These are phyloP conservation scores for Ips nitidus DNA, from an alignment of 1,140 invertebrate species.

Conservation along the genomic window DNA sequence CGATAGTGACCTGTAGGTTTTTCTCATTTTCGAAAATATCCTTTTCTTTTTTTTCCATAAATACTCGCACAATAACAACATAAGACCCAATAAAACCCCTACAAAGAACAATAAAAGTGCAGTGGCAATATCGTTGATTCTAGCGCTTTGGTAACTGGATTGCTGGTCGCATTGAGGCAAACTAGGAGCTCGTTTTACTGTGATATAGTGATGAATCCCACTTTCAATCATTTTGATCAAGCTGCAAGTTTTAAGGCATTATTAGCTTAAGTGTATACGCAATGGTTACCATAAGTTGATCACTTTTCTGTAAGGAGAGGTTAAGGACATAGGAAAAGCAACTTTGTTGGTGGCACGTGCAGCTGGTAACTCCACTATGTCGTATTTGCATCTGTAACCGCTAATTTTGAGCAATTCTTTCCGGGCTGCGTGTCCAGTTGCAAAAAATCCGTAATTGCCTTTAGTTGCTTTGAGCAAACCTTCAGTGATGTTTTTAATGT, in stretches of 20 bases:
- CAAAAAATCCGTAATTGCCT: constrained; percentile 41
- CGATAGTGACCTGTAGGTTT: background rate
- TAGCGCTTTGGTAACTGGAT: constrained; percentile 38
- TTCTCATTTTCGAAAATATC: background rate
- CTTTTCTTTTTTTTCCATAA: constrained; percentile 30
- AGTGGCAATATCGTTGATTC: constrained; percentile 36
- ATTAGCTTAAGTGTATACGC: background rate
- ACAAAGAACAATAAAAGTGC: constrained; percentile 32
- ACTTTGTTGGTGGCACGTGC: constrained; percentile 30
- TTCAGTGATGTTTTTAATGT: constrained; percentile 37
- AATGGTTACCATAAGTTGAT: constrained; percentile 38
- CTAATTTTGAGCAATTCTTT: constrained; percentile 34
- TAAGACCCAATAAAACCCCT: constrained; percentile 24
- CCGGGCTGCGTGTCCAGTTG: constrained; percentile 35
- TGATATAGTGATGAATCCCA: constrained; percentile 38
- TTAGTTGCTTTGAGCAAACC: constrained; percentile 36
- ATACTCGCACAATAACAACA: constrained; percentile 30
- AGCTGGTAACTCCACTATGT: constrained; percentile 39
- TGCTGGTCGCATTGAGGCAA: constrained; percentile 30
- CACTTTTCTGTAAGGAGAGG: constrained; percentile 38
- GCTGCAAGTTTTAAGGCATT: constrained; percentile 27
- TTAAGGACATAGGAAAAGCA: constrained; percentile 36
- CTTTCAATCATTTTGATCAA: constrained; percentile 40
- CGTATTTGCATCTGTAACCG: constrained; percentile 39
- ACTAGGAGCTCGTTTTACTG: constrained; percentile 24